These are phyloP conservation scores for Atta texana DNA, from an alignment of 1,140 invertebrate species.

Conservation along the genomic window DNA sequence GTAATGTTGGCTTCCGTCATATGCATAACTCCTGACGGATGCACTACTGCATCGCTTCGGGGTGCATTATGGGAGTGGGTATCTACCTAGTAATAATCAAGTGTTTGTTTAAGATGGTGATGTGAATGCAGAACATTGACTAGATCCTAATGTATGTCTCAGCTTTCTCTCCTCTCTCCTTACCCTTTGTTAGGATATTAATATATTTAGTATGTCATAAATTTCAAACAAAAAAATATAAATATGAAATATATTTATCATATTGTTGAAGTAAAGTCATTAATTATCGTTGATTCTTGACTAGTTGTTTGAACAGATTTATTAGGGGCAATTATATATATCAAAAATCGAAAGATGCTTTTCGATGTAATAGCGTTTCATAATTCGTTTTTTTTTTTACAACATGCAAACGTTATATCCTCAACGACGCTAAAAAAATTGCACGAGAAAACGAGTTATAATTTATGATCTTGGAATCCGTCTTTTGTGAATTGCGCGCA, in stretches of 20 bases:
- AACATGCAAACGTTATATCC: background rate
- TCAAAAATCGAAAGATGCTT: background rate
- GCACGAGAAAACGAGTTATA: slow-evolving; percentile 21
- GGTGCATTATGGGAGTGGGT: background rate
- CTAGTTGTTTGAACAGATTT: slow-evolving; percentile 13
- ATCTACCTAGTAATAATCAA: slow-evolving; percentile 54
- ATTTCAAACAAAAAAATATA: slow-evolving; percentile 1
- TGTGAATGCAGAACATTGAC: background rate
- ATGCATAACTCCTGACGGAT: slow-evolving; percentile 36
- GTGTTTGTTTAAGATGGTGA: slow-evolving; percentile 39
- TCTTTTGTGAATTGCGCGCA: slow-evolving; percentile 27
- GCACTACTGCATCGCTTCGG: slow-evolving; percentile 21
- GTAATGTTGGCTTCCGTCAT: slow-evolving; percentile 37
- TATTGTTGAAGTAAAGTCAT: slow-evolving; percentile 8
- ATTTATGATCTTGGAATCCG: slow-evolving; percentile 51
- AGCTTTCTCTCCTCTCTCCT: background rate
- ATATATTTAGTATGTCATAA: background rate
- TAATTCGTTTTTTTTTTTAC: background rate
- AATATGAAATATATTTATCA: background rate
- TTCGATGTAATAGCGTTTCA: background rate
- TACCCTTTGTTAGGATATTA: background rate
- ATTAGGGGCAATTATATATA: background rate
- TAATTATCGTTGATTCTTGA: background rate
- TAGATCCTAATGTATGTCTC: background rate
- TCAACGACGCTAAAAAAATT: background rate